These are phyloP conservation scores for Periophthalmus modestus DNA, from an alignment of 2,113 vertebrate genomes.

Conservation along the genomic window DNA sequence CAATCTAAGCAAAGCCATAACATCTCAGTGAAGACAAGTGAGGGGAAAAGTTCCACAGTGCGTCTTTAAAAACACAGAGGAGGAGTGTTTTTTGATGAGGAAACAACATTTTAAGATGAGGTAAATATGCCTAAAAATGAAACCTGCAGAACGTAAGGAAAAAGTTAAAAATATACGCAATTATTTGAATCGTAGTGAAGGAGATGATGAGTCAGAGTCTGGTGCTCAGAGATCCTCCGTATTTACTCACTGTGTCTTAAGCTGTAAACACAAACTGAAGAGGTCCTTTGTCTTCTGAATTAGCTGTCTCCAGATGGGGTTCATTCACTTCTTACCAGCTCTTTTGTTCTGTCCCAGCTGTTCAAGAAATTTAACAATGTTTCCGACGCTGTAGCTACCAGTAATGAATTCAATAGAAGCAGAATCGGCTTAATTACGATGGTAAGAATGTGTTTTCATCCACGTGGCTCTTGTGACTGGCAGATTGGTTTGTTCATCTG, in stretches of 20 bases:
- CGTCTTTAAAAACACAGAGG: too few relatives aligned
- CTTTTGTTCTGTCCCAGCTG: background rate
- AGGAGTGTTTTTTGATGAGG: background rate
- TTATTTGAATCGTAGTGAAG: background rate
- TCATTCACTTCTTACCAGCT: background rate
- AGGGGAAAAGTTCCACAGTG: too few relatives aligned
- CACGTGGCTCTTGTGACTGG: too few relatives aligned
- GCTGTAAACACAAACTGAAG: conserved; percentile 16
- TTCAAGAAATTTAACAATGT: background rate
- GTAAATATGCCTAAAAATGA: too few relatives aligned
- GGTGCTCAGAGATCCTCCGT: background rate
- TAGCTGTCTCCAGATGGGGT: conserved; percentile 2
- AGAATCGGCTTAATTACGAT: background rate
- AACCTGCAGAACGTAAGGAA: too few relatives aligned
- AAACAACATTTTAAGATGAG: background rate
- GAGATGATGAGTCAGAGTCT: conserved; percentile 15
- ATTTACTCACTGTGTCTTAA: conserved; percentile 18
- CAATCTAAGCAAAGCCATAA: too few relatives aligned
- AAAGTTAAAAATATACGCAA: too few relatives aligned
- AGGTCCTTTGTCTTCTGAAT: conserved; percentile 4
- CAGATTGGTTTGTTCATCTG: too few relatives aligned
- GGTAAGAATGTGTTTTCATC: background rate
- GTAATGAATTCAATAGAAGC: background rate
- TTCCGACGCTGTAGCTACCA: background rate
- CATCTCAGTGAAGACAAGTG: too few relatives aligned